Evolutionary conservation across 2,888 invertebrate species (phyloP).

Genomic region (Hetaerina titia): DNA sequence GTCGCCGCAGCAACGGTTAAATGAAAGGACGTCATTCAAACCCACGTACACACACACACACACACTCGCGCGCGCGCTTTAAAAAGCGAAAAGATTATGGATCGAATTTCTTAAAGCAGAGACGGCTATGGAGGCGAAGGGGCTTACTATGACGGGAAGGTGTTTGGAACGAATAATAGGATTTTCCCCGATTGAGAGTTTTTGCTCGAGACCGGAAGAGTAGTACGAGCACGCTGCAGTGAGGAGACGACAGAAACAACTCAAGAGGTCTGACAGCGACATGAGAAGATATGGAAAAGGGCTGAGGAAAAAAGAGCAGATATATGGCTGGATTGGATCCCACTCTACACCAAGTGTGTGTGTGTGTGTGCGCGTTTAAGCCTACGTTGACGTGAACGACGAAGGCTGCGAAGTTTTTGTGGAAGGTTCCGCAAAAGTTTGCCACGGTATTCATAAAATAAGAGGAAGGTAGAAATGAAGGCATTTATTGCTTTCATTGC

Average conservation of each 20-base stretch:
- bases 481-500: not conserved
- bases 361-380: too few relatives aligned
- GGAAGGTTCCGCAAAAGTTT: not conserved
- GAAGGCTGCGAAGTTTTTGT: not conserved
- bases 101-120: not conserved
- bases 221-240: not conserved
- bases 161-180: not conserved
- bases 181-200: not conserved
- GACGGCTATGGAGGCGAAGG: not conserved
- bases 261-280: not conserved
- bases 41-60: not conserved
- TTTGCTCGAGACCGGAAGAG: not conserved
- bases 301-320: not conserved
- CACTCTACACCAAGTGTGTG: too few relatives aligned
- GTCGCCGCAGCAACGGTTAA: conserved; percentile 45
- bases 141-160: not conserved
- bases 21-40: not conserved
- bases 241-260: not conserved
- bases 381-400: not conserved
- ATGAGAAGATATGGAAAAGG: not conserved
- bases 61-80: not conserved
- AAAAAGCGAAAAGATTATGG: not conserved
- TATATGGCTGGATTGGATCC: too few relatives aligned
- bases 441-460: not conserved
- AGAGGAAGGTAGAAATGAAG: not conserved